Percentiles rank a stretch among this genome's conserved stretches.
Evolutionary conservation across 2,113 vertebrate genomes (phyloP).

Genomic region (Eptesicus fuscus): DNA sequence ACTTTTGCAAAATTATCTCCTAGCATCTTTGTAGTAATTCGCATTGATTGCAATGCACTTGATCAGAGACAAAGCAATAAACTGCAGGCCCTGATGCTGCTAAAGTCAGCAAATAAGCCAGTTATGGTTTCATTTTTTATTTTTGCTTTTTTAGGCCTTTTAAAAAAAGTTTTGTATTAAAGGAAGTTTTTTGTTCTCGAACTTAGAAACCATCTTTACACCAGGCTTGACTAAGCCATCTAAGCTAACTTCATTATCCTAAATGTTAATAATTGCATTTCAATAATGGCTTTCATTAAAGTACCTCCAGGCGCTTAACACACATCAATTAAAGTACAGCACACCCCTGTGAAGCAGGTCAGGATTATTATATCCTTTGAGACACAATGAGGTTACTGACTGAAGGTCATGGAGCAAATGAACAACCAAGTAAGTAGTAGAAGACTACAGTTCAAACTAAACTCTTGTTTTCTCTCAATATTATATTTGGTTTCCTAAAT

Average conservation of each 20-base stretch:
- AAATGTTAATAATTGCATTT: conserved; percentile 69
- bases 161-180: conserved; percentile 50
- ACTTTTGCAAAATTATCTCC: conserved; percentile 79
- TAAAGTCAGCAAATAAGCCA: conserved; percentile 76
- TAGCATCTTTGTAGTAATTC: conserved; percentile 76
- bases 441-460: conserved; percentile 37
- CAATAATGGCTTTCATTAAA: conserved; percentile 74
- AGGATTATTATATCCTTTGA: conserved; percentile 70
- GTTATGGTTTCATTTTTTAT: conserved; percentile 68
- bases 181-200: conserved; percentile 61
- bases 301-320: conserved; percentile 64
- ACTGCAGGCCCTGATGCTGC: conserved; percentile 62
- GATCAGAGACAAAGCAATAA: conserved; percentile 79
- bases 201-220: conserved; percentile 52
- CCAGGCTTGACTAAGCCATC: conserved; percentile 42
- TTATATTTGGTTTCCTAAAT: conserved; percentile 20
- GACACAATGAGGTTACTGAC: conserved; percentile 61
- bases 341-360: conserved; percentile 71
- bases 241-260: conserved; percentile 64
- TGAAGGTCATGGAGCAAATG: conserved; percentile 73
- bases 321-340: conserved; percentile 73
- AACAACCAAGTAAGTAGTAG: conserved; percentile 48
- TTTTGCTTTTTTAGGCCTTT: conserved; percentile 64
- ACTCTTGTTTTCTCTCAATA: conserved; percentile 27
- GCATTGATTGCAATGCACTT: conserved; percentile 78